Conservation (phyloP, 2,797 vertebrate genomes). For the Alcedo atthis region DNA sequence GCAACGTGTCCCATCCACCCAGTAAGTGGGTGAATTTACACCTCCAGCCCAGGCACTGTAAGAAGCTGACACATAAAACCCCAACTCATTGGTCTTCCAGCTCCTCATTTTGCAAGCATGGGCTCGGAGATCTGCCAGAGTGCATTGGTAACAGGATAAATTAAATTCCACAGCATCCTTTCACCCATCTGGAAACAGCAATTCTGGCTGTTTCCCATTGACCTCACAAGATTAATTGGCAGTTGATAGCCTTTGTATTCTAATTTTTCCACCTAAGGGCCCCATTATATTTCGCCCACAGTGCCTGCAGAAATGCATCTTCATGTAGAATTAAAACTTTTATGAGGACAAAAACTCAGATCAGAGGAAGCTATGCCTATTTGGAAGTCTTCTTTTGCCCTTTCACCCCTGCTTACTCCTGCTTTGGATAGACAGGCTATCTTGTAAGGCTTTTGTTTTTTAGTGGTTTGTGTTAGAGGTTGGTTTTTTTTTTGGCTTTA, state of each 20-base stretch:
- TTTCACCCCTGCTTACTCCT: not conserved
- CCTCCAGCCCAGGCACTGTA: not conserved
- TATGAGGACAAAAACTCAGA: not conserved
- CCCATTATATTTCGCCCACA: not conserved
- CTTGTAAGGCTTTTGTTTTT: not conserved
- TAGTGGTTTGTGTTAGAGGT: not conserved
- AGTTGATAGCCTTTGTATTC: constrained; percentile 55
- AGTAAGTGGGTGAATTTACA: not conserved
- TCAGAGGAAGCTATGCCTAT: not conserved
- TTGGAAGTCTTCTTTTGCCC: not conserved
- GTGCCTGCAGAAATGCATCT: not conserved
- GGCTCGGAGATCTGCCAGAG: constrained; percentile 28
- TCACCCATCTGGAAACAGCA: constrained; percentile 55
- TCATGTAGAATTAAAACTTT: not conserved
- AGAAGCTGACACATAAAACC: not conserved
- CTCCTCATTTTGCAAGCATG: not conserved
- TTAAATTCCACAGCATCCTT: constrained; percentile 15
- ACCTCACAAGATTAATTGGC: constrained; percentile 63
- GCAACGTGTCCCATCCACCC: fast-evolving
- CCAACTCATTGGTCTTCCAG: not conserved
- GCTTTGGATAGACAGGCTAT: not conserved
- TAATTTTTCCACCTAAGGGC: constrained; percentile 52
- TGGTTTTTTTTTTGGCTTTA: not conserved
- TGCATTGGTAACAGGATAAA: not conserved
- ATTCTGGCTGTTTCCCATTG: constrained; percentile 39